These are phyloP conservation scores for Machimus rusticus DNA, from an alignment of 2,888 invertebrate species.

Conservation along the genomic window DNA sequence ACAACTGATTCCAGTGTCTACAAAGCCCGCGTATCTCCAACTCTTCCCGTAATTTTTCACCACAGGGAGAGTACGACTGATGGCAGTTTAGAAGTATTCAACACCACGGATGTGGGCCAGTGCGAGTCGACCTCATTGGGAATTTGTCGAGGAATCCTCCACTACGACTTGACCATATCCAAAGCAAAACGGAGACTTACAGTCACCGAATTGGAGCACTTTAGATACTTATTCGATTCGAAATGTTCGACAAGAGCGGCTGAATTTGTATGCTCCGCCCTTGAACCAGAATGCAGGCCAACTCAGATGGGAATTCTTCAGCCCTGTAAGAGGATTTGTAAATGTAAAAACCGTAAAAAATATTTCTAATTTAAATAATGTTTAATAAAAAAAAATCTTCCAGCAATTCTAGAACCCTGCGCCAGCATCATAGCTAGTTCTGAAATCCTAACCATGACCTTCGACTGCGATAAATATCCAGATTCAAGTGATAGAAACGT, in stretches of 20 bases:
- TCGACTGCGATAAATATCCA: slow-evolving; percentile 70
- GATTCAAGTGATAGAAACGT: slow-evolving; percentile 64
- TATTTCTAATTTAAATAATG: background rate
- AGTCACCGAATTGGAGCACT: slow-evolving; percentile 63
- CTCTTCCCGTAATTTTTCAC: slow-evolving; percentile 66
- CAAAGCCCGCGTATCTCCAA: slow-evolving; percentile 70
- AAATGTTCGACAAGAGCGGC: slow-evolving; percentile 71
- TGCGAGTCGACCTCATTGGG: slow-evolving; percentile 60
- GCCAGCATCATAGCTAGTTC: slow-evolving; percentile 68
- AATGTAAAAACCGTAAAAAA: slow-evolving; percentile 63
- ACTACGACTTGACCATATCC: slow-evolving; percentile 71
- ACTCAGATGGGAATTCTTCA: slow-evolving; percentile 67
- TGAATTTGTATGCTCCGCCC: slow-evolving; percentile 70
- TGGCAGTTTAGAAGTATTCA: slow-evolving; percentile 50
- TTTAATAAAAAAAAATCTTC: slow-evolving; percentile 50
- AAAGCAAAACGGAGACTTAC: slow-evolving; percentile 53
- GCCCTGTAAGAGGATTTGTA: slow-evolving; percentile 72
- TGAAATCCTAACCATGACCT: slow-evolving; percentile 65
- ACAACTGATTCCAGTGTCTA: slow-evolving; percentile 66
- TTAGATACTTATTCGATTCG: slow-evolving; percentile 68
- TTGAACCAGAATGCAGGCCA: slow-evolving; percentile 74
- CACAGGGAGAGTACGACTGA: slow-evolving; percentile 60
- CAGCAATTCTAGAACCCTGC: slow-evolving; percentile 71
- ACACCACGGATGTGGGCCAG: slow-evolving; percentile 50
- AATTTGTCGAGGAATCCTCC: slow-evolving; percentile 71